Evolutionary conservation across 2,888 invertebrate species (phyloP).

Genomic region (Philereme transversata): DNA sequence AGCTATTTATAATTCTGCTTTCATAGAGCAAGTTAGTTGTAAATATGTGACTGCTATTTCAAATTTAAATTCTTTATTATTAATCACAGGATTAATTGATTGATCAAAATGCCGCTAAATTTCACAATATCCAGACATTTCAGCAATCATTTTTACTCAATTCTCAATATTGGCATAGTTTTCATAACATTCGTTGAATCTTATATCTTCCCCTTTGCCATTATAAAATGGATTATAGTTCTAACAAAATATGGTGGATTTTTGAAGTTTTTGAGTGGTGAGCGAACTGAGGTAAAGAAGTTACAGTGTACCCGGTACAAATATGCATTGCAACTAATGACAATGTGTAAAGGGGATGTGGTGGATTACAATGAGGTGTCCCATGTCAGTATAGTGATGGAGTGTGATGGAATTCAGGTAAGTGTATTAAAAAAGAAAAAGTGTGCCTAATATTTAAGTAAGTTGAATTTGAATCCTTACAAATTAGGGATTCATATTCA

Average conservation of each 20-base stretch:
- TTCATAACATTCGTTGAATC: constrained; percentile 57
- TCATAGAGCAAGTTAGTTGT: background rate
- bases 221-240: constrained; percentile 61
- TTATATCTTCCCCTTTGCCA: constrained; percentile 54
- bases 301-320: constrained; percentile 43
- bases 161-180: constrained; percentile 51
- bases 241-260: constrained; percentile 52
- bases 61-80: no score
- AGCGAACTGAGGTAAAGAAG: constrained; percentile 21
- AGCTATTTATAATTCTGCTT: background rate
- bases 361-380: constrained; percentile 46
- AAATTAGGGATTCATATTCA: no score
- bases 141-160: constrained; percentile 39
- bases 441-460: no score
- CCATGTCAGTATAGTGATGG: constrained; percentile 53
- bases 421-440: constrained; percentile 3
- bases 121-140: constrained; percentile 40
- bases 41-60: background rate
- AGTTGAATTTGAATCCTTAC: no score
- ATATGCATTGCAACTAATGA: constrained; percentile 55
- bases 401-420: constrained; percentile 54
- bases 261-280: constrained; percentile 28
- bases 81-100: no score
- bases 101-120: constrained; percentile 26
- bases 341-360: constrained; percentile 39